Evolutionary conservation across 2,113 vertebrate species (phyloP), one percentile per base, ranked within the genome.

Genomic region (Oriolus oriolus): DNA sequence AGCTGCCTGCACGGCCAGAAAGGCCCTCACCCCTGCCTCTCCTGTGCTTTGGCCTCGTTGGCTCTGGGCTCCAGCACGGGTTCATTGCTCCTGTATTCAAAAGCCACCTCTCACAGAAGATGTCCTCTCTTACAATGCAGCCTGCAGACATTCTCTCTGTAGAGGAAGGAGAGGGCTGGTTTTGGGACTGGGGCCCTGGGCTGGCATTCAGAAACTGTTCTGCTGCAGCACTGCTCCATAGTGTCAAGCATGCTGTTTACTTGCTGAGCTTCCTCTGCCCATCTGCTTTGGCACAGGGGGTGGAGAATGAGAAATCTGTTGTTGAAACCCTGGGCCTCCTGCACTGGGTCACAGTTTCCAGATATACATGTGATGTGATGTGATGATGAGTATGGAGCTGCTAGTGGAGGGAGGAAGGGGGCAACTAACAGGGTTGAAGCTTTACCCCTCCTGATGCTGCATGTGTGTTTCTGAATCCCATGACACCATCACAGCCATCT

Each of bases 281-380:
- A 74, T 92, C 91, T 94, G 87, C 69, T 82, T 90, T 71, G 70
- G 82, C 30, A 11, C 35, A 42, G 52, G 11, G 37, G 21, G 23
- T 53, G 69, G 47, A 57, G 64, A 84, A 84, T 23, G 61, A 92
- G 71, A 85, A 94, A 93, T 92, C 66, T 85, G 59, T 79, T 73
- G 15, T 53, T 50, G 54, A 73, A 92, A 84, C 41, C 35, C 79
- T 17, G 20, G 53, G 41, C 53, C 37, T 85, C 57, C 49, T 0
- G 4, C 77, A 39, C 16, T 56, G 49, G 71, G 24, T 73, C 66
- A 59, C 52, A 27, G 31, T 57, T 94, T 92, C 75, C 71, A 63
- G 56, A 50, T 31, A 21, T 16, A 33, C 18, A 10, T 1, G 66
- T 45, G 73, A 66, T 1, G 66, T 45, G 73, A 66, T 20, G 31